Conservation (phyloP, 1,140 invertebrate genomes). For the Ceratina australensis region DNA sequence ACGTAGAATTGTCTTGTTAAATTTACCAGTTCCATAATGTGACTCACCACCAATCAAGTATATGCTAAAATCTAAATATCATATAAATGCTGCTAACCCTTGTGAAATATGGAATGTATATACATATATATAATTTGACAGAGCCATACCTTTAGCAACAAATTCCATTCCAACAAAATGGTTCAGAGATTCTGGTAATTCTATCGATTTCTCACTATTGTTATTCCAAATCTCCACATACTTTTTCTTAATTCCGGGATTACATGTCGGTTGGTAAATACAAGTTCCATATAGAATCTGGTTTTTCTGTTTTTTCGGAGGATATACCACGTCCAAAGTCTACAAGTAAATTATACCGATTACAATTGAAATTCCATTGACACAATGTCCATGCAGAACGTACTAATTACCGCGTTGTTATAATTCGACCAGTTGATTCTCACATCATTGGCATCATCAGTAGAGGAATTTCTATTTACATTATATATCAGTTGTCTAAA, state of each 20-base stretch:
- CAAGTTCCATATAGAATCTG: too few species aligned
- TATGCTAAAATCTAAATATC: constrained; percentile 55
- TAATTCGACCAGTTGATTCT: constrained; percentile 23
- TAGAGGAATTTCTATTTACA: constrained; percentile 50
- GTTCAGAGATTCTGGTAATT: constrained; percentile 2
- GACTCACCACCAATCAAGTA: constrained; percentile 65
- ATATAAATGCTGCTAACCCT: not conserved
- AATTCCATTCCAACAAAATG: constrained; percentile 57
- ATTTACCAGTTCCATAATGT: constrained; percentile 56
- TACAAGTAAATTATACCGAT: too few species aligned
- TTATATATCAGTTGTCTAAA: constrained; percentile 59
- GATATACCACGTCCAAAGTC: too few species aligned
- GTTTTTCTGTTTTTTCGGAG: too few species aligned
- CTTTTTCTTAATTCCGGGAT: constrained; percentile 1
- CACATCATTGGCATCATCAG: not conserved
- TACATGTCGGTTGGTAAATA: constrained; percentile 32
- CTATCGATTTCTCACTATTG: not conserved
- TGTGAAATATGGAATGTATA: not conserved
- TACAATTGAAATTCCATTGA: too few species aligned
- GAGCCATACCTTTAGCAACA: constrained; percentile 54
- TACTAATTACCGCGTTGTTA: constrained; percentile 18
- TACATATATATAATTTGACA: not conserved
- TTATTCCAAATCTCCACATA: constrained; percentile 46
- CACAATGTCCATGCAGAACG: too few species aligned
- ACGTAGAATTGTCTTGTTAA: constrained; percentile 61